Percentiles rank a stretch among this genome's conserved stretches.
Conservation (phyloP, 1,140 invertebrate species). For the Coenobita brevimanus region DNA sequence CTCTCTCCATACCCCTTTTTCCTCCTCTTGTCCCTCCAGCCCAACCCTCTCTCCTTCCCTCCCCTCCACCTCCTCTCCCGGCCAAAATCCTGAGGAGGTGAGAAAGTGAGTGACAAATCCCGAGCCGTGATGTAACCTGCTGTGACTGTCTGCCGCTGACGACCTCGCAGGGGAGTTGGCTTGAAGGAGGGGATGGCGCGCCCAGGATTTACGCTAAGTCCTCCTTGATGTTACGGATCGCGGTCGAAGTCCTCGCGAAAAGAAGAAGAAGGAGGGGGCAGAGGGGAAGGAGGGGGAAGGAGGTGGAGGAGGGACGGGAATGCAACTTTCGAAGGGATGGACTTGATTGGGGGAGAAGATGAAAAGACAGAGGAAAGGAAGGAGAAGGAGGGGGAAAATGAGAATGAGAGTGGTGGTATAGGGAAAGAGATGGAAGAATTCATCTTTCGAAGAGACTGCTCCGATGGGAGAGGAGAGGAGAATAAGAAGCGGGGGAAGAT, state of each 20-base stretch:
- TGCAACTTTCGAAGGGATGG: background rate
- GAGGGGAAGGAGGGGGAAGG: background rate
- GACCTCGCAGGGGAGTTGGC: background rate
- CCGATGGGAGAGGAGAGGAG: background rate
- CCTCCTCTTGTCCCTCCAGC: background rate
- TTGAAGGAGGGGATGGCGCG: slow-evolving; percentile 13
- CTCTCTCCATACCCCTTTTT: background rate
- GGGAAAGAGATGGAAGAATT: background rate
- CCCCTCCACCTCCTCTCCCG: background rate
- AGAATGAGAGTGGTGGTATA: background rate
- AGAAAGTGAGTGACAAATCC: slow-evolving; percentile 42
- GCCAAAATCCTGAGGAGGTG: background rate
- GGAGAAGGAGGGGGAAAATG: background rate
- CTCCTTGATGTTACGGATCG: slow-evolving; percentile 32
- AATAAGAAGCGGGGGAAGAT: background rate
- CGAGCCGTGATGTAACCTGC: slow-evolving; percentile 24
- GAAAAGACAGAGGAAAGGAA: background rate
- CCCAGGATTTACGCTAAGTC: slow-evolving; percentile 28
- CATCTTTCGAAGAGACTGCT: background rate
- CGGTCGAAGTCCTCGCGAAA: background rate
- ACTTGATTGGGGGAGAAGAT: background rate
- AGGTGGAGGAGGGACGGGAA: background rate
- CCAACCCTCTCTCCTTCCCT: background rate
- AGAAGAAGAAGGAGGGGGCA: background rate
- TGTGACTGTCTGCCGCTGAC: slow-evolving; percentile 9